Conservation (phyloP, 2,888 invertebrate genomes). For the Lepidochrysops patricia region DNA sequence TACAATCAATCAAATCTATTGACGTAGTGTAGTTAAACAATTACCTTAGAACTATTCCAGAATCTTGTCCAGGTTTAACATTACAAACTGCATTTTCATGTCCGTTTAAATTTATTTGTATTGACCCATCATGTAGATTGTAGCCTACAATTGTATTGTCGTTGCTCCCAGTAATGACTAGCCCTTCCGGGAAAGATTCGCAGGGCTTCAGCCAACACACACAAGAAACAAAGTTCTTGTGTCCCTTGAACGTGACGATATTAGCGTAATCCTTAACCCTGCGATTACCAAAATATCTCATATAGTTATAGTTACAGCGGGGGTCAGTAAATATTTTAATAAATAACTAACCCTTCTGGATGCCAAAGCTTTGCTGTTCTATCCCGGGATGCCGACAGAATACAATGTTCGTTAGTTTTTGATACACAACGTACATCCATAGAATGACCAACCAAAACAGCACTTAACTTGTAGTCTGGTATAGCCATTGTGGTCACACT, state of each 20-base stretch:
- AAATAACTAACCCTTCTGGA: constrained; percentile 76
- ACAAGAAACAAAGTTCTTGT: constrained; percentile 89
- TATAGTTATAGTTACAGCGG: not conserved
- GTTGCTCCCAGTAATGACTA: constrained; percentile 92
- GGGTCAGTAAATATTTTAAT: not conserved
- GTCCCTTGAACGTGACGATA: constrained; percentile 82
- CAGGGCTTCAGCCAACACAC: constrained; percentile 85
- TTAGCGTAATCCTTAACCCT: constrained; percentile 77
- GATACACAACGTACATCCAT: constrained; percentile 89
- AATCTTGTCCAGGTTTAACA: constrained; percentile 53
- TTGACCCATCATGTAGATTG: constrained; percentile 78
- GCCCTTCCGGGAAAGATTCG: constrained; percentile 80
- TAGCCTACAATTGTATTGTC: constrained; percentile 89
- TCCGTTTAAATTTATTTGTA: constrained; percentile 81
- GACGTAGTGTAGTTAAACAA: no score
- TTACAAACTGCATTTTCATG: constrained; percentile 83
- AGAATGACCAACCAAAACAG: constrained; percentile 85
- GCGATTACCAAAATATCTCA: not conserved
- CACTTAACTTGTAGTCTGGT: constrained; percentile 84
- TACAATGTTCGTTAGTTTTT: constrained; percentile 77
- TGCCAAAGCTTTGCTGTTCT: constrained; percentile 91
- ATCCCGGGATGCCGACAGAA: constrained; percentile 92
- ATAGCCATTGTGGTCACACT: constrained; percentile 48
- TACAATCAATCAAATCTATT: no score
- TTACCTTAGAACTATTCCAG: constrained; percentile 63